Base-by-base conservation (phyloP, 2,797 vertebrate species). In the Schizopygopsis pylzovi region DNA sequence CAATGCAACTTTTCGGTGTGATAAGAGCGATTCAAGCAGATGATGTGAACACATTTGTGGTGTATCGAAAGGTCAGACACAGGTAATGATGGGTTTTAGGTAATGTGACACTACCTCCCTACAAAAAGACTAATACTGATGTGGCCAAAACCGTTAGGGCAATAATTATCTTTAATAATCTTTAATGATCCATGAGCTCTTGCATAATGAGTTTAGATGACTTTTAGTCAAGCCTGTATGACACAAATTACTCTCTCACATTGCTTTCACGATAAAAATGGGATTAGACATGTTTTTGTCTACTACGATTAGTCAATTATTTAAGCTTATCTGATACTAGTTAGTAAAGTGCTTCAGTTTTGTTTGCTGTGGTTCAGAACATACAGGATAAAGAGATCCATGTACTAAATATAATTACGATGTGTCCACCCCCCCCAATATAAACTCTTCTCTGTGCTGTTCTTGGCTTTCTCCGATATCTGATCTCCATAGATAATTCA, bases 401-500 rank as follows among this genome's bases (percentile, higher is more conserved):
- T 71, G 16, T 56, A 15, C 68, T 43, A 16, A 28, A 72, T 82
- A 72, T 75, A 37, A 25, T 76, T 39, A 25, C 56, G 39, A 8
- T 22, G 22, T 54, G 37, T 45, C 11, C 7, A 10, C 33, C 7
- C 16, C 4, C 22, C 33, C 20, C 4, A 10, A 61, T 18, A 70
- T 22, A 43, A 33, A 72, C 43, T 83, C 54, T 71, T 76, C 70
- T 59, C 68, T 67, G 11, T 72, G 37, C 43, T 41, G 33, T 45
- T 78, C 54, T 78, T 68, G 81, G 47, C 33, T 65, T 63, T 80
- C 82, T 72, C 33, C 10, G 59, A 84, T 81, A 84, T 85, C 83
- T 78, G 61, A 72, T 87, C 77, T 84, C 70, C 83, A 81, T 84
- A 71, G 72, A 87, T 87, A 78, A 87, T 82, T 85, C 79, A 85